A percentile compares a stretch with the other conserved stretches of the same genome.
phyloP scores from a whole-genome alignment of 2,888 invertebrate species.

The Dichetophora obliterata region DNA sequence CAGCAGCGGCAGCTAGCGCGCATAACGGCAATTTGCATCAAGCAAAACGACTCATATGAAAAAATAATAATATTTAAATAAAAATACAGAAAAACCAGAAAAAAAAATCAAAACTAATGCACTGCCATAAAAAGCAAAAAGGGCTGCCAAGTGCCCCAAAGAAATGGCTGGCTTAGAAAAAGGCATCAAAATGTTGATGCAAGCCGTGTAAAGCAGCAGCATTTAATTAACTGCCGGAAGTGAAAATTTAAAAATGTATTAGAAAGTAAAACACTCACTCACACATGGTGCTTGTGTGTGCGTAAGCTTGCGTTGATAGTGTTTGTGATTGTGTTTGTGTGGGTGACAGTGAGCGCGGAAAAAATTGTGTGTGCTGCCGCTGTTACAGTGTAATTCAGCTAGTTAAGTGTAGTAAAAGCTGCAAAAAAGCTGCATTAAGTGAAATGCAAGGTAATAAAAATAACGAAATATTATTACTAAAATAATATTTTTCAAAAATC shows the following conservation, averaged over 20 bases:
- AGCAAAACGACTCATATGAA: constrained; percentile 16
- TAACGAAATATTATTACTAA: neutral
- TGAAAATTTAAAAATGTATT: constrained; percentile 28
- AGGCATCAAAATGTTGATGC: neutral
- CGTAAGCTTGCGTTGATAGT: neutral
- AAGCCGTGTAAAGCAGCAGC: no score
- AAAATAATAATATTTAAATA: constrained; percentile 30
- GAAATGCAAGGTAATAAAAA: neutral
- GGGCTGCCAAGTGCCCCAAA: neutral
- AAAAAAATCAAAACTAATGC: constrained; percentile 17
- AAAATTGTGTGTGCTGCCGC: neutral
- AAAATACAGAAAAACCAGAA: constrained; percentile 1
- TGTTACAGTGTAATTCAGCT: neutral
- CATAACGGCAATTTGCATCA: constrained; percentile 33
- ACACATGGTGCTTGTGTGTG: neutral
- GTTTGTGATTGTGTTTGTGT: constrained; percentile 4
- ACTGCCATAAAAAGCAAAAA: neutral
- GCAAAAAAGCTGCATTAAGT: neutral
- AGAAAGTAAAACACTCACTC: constrained; percentile 28
- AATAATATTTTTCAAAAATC: constrained; percentile 26
- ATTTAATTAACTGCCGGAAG: constrained; percentile 24
- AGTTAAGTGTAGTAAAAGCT: neutral
- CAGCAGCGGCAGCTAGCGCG: constrained; percentile 36
- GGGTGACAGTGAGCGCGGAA: neutral
- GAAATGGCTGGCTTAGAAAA: constrained; percentile 1